Evolutionary conservation across 2,113 vertebrate species (phyloP).

Genomic region (Cyprinodon variegatus): DNA sequence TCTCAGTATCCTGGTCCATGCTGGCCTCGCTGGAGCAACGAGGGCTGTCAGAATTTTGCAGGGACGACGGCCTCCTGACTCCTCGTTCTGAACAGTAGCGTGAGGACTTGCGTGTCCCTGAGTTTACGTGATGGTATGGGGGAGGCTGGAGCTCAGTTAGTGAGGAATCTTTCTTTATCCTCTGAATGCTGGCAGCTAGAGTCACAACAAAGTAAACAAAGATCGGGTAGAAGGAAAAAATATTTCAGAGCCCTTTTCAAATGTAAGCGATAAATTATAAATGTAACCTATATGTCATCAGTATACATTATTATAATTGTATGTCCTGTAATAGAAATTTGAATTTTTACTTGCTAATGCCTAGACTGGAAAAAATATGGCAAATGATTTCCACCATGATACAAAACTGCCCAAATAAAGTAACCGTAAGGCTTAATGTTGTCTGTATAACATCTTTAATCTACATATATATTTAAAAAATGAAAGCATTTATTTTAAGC

Average conservation of each 20-base stretch:
- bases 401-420: too few relatives aligned
- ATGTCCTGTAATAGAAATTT: too few relatives aligned
- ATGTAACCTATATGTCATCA: too few relatives aligned
- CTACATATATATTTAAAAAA: too few relatives aligned
- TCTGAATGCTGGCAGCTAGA: constrained; percentile 88
- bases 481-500: too few relatives aligned
- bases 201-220: constrained; percentile 24
- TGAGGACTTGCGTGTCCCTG: constrained; percentile 77
- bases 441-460: too few relatives aligned
- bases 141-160: constrained; percentile 89
- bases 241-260: background rate
- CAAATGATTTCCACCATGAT: too few relatives aligned
- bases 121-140: constrained; percentile 88
- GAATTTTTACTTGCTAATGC: too few relatives aligned
- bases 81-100: constrained; percentile 83
- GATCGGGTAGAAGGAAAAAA: background rate
- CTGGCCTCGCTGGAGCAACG: constrained; percentile 88
- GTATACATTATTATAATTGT: too few relatives aligned
- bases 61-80: constrained; percentile 82
- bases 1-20: constrained; percentile 87
- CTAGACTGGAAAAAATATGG: too few relatives aligned
- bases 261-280: too few relatives aligned
- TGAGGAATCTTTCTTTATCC: constrained; percentile 86
- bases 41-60: constrained; percentile 58
- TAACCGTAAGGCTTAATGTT: too few relatives aligned